Evolutionary conservation across 1,140 invertebrate species (phyloP), one percentile per base, ranked within the genome.

Genomic region (Drosophila athabasca): DNA sequence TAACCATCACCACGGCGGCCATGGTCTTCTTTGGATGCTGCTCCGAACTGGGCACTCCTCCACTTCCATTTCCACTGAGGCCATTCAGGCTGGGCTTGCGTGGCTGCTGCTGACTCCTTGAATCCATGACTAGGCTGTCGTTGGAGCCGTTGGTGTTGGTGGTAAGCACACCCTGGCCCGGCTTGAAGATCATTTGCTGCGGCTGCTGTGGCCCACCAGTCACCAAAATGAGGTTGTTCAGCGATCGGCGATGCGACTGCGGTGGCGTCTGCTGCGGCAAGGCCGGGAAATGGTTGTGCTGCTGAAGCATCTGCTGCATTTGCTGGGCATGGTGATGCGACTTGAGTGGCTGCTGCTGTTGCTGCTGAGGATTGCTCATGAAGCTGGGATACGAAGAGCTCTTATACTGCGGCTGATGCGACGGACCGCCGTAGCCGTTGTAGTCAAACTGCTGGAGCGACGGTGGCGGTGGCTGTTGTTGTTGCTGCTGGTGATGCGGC

Each of bases 381-480:
- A 91, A 91, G 53, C 76, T 91, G 44, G 93, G 93, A 83, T 93
- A 93, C 5, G 93, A 93, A 71, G 93, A 91, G 29, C 92, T 93
- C 79, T 93, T 93, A 77, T 91, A 91, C 50, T 91, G 90, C 22
- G 76, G 76, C 22, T 79, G 67, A 59, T 76, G 73, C 19, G 73
- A 54, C 7, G 68, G 70, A 54, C 76, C 82, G 54, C 60, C 61
- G 31, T 76, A 82, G 13, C 70, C 71, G 13, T 75, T 83, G 22
- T 65, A 79, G 19, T 90, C 82, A 49, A 81, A 84, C 51, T 84
- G 79, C 13, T 82, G 79, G 13, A 59, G 48, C 6, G 48, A 60
- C 17, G 43, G 68, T 7, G 64, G 79, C 5, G 72, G 68, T 3
- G 55, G 59, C 13, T 59, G 76, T 22, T 81, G 74, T 50, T 89